These are phyloP conservation scores for Leptopilina myrica DNA, from an alignment of 2,888 invertebrate species.

Conservation along the genomic window DNA sequence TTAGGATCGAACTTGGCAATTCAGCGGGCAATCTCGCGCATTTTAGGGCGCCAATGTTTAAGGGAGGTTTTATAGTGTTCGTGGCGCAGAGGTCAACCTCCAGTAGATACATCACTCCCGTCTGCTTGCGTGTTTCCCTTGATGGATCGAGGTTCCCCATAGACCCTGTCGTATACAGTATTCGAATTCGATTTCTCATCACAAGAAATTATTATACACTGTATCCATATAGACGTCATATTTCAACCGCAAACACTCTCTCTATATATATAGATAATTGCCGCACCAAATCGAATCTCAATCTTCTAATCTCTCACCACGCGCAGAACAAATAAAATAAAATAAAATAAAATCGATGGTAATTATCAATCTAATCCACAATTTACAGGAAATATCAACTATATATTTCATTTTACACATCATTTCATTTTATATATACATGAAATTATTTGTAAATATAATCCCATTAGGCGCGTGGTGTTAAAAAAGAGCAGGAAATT, in stretches of 20 bases:
- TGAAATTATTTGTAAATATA: no score
- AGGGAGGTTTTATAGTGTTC: conserved; percentile 73
- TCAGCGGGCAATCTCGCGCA: conserved; percentile 61
- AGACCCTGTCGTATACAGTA: conserved; percentile 53
- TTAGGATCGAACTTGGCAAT: conserved; percentile 57
- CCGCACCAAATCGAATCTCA: not conserved
- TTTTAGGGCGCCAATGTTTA: conserved; percentile 68
- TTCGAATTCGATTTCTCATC: conserved; percentile 64
- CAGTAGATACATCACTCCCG: conserved; percentile 70
- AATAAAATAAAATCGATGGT: no score
- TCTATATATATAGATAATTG: conserved; percentile 1
- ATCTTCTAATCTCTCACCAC: not conserved
- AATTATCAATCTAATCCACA: no score
- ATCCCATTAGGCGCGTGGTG: no score
- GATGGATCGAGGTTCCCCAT: conserved; percentile 63
- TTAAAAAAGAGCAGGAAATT: no score
- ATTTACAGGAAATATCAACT: no score
- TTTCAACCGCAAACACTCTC: conserved; percentile 13
- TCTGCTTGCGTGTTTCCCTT: conserved; percentile 60
- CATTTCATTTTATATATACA: no score
- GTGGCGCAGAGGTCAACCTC: conserved; percentile 71
- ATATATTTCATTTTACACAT: no score
- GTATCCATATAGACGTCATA: conserved; percentile 50
- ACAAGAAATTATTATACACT: conserved; percentile 60
- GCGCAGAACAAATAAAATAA: no score